These are phyloP conservation scores for Lasius fuliginosus DNA, from an alignment of 2,888 invertebrate species.

Conservation along the genomic window DNA sequence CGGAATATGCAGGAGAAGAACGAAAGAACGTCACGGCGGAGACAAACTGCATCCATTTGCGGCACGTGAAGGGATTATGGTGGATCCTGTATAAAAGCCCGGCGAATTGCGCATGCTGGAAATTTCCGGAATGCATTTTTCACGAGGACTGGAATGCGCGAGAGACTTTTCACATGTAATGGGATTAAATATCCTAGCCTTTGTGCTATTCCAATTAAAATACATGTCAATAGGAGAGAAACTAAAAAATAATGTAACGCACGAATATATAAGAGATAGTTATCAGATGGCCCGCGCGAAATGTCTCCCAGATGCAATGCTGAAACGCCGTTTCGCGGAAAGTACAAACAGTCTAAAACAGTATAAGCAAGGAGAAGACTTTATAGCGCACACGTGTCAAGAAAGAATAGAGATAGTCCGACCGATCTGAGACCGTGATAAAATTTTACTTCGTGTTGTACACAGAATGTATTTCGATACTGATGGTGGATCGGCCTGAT, in stretches of 20 bases:
- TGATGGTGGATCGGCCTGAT: constrained; percentile 62
- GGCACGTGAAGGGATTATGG: constrained; percentile 61
- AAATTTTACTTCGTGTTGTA: constrained; percentile 49
- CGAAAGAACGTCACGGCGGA: constrained; percentile 24
- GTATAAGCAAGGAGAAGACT: constrained; percentile 30
- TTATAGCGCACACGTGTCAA: constrained; percentile 61
- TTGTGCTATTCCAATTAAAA: neutral
- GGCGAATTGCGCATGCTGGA: constrained; percentile 29
- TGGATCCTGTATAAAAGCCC: constrained; percentile 42
- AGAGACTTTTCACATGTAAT: neutral
- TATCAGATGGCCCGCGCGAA: neutral
- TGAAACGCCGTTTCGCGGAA: neutral
- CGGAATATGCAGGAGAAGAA: constrained; percentile 11
- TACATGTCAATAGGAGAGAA: neutral
- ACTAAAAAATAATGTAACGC: neutral
- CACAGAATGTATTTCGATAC: constrained; percentile 64
- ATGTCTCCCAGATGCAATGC: neutral
- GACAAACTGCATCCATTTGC: constrained; percentile 60
- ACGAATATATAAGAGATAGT: neutral
- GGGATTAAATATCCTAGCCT: constrained; percentile 1
- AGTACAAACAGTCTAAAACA: neutral
- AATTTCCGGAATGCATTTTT: constrained; percentile 39
- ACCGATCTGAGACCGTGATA: neutral
- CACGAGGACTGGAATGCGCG: neutral
- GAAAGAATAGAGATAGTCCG: constrained; percentile 64